A percentile compares a stretch with the other conserved stretches of the same genome.
These are phyloP conservation scores for Trisateles emortualis DNA, from an alignment of 2,888 invertebrate species.

Conservation along the genomic window DNA sequence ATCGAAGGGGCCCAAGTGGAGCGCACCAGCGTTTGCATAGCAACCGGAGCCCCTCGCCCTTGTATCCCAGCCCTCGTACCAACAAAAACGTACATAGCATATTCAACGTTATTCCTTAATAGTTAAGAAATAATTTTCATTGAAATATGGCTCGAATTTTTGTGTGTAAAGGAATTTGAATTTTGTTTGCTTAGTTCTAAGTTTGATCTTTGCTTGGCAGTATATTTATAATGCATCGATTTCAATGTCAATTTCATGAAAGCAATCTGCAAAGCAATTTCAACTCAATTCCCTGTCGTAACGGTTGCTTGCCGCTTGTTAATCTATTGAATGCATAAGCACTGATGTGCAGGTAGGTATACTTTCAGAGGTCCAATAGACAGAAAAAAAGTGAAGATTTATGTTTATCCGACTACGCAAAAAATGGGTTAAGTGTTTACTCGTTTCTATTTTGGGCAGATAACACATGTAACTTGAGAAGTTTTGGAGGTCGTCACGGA, in stretches of 20 bases:
- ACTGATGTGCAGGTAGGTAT: slow-evolving; percentile 66
- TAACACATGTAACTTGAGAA: slow-evolving; percentile 69
- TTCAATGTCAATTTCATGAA: slow-evolving; percentile 55
- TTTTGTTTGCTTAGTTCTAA: rapidly evolving
- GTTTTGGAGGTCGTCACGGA: slow-evolving; percentile 25
- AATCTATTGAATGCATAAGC: slow-evolving; percentile 52
- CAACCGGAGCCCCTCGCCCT: slow-evolving; percentile 66
- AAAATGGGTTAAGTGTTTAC: slow-evolving; percentile 78
- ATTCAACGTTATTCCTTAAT: slow-evolving; percentile 9
- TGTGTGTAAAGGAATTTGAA: slow-evolving; percentile 15
- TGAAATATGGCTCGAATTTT: background rate
- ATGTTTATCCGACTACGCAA: slow-evolving; percentile 67
- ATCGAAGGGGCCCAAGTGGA: slow-evolving; percentile 45
- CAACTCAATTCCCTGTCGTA: background rate
- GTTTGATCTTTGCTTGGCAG: slow-evolving; percentile 33
- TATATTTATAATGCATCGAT: slow-evolving; percentile 37
- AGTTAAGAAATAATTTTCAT: slow-evolving; percentile 13
- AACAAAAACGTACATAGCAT: slow-evolving; percentile 18
- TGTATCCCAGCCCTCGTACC: slow-evolving; percentile 42
- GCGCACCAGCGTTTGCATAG: slow-evolving; percentile 59
- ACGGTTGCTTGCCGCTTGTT: slow-evolving; percentile 21
- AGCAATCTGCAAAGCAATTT: slow-evolving; percentile 13
- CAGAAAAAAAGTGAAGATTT: slow-evolving; percentile 66
- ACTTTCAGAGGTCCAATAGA: slow-evolving; percentile 35
- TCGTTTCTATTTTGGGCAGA: slow-evolving; percentile 59